Percentiles rank a stretch among this genome's conserved stretches.
Evolutionary conservation across 2,888 invertebrate genomes (phyloP).

Genomic region (Mongoloraphidia duomilia): DNA sequence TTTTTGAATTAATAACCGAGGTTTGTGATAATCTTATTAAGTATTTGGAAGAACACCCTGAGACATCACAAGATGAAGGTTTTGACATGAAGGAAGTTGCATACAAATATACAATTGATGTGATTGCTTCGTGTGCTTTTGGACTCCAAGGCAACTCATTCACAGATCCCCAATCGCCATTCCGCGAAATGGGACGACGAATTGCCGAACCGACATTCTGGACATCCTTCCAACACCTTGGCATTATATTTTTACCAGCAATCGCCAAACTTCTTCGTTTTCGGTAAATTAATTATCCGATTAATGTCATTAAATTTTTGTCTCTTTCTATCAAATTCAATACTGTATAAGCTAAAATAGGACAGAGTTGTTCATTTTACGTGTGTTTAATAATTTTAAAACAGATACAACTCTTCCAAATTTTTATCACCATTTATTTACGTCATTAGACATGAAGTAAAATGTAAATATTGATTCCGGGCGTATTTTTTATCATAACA

Average conservation of each 20-base stretch:
- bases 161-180: conserved; percentile 17
- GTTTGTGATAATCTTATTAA: conserved; percentile 28
- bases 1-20: conserved; percentile 32
- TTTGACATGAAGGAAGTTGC: conserved; percentile 30
- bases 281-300: conserved; percentile 7
- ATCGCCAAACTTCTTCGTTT: conserved; percentile 15
- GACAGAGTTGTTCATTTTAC: no score
- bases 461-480: no score
- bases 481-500: no score
- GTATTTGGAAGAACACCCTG: conserved; percentile 24
- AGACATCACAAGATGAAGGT: conserved; percentile 21
- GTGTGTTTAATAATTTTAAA: no score
- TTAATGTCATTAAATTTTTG: no score
- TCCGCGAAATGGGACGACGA: conserved; percentile 20
- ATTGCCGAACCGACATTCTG: conserved; percentile 21
- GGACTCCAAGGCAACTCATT: conserved; percentile 31
- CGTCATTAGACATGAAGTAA: no score
- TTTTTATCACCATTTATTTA: no score
- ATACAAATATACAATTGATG: conserved; percentile 28
- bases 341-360: no score
- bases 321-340: no score
- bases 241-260: conserved; percentile 19
- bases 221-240: conserved; percentile 13
- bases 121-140: conserved; percentile 31
- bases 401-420: no score